phyloP scores from a whole-genome alignment of 92 coral and sea anemone genomes.

The Anthopleura xanthogrammica region DNA sequence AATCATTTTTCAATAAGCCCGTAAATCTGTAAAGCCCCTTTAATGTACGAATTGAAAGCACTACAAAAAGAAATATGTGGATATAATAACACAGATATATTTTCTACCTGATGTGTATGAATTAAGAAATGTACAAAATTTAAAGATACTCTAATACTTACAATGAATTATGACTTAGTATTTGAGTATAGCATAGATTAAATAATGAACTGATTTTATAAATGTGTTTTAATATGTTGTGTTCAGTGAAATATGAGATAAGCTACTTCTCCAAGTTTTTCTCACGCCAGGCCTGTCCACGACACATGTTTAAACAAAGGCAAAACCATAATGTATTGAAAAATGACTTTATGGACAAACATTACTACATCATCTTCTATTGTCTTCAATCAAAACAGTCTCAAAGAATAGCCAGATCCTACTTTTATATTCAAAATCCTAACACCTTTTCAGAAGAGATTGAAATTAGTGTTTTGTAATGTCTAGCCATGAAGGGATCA shows the following conservation, averaged over 20 bases:
- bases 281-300: conserved; percentile 20
- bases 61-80: not conserved
- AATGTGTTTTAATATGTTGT: not conserved
- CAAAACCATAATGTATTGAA: conserved; percentile 22
- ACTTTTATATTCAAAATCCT: conserved; percentile 33
- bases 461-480: conserved; percentile 21
- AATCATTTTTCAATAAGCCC: not conserved
- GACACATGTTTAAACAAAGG: conserved; percentile 32
- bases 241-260: not conserved
- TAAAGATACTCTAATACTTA: not conserved
- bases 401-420: conserved; percentile 14
- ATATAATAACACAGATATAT: not conserved
- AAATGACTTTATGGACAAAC: conserved; percentile 26
- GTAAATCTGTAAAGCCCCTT: not conserved
- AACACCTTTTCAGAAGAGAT: conserved; percentile 37
- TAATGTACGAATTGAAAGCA: not conserved
- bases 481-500: conserved; percentile 5
- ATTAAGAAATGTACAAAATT: not conserved
- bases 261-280: conserved; percentile 9
- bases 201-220: not conserved
- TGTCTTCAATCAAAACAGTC: conserved; percentile 38
- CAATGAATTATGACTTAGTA: not conserved
- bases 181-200: not conserved
- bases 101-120: too few species aligned
- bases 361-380: conserved; percentile 35